Conservation (phyloP, 2,797 vertebrate genomes). For the Cirrhinus molitorella region DNA sequence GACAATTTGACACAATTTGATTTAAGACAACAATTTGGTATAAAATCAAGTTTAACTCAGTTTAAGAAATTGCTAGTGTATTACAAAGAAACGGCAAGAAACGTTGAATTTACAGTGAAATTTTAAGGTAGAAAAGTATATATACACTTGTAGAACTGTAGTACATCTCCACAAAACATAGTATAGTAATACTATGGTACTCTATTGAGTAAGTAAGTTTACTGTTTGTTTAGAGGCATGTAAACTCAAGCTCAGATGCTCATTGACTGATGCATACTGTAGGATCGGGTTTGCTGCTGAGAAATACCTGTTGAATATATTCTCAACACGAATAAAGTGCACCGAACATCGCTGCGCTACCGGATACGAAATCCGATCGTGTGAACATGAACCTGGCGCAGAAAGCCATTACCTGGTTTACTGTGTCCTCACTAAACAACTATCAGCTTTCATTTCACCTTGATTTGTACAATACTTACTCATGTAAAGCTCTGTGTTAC, state of each 20-base stretch:
- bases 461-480: not conserved
- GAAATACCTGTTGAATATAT: not conserved
- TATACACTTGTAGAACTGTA: no score
- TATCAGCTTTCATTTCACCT: slow-evolving; percentile 6
- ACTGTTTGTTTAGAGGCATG: not conserved
- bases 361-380: not conserved
- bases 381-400: not conserved
- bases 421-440: not conserved
- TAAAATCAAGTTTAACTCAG: no score
- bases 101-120: no score
- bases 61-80: no score
- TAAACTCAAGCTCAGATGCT: not conserved
- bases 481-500: not conserved
- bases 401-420: not conserved
- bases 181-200: not conserved
- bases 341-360: not conserved
- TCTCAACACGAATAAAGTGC: not conserved
- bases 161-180: not conserved
- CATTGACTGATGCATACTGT: not conserved
- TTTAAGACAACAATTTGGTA: no score
- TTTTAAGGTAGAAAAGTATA: no score
- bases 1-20: no score
- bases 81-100: no score
- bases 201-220: not conserved
- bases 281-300: not conserved